A percentile compares a stretch with the other conserved stretches of the same genome.
phyloP scores from a whole-genome alignment of 2,113 vertebrate genomes.

The Cranoglanis bouderius region DNA sequence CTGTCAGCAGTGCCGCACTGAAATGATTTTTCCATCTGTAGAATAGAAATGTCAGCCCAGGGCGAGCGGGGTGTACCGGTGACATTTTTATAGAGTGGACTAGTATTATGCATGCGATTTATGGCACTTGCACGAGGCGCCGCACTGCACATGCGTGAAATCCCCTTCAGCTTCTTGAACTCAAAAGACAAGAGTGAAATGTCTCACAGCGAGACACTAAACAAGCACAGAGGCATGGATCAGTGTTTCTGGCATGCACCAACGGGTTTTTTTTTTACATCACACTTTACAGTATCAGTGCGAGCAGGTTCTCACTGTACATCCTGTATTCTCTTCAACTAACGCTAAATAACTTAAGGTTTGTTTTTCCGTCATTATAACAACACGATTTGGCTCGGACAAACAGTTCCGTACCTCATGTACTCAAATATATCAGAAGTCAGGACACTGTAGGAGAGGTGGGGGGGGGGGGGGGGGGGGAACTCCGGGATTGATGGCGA shows the following conservation, averaged over 20 bases:
- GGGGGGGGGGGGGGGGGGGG: neutral
- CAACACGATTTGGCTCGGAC: neutral
- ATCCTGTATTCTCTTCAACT: neutral
- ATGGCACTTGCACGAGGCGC: constrained; percentile 22
- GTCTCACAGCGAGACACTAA: neutral
- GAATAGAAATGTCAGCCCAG: constrained; percentile 60
- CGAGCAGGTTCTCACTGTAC: neutral
- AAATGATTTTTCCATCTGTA: constrained; percentile 61
- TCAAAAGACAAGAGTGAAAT: neutral
- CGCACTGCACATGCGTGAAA: constrained; percentile 23
- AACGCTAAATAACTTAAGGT: neutral
- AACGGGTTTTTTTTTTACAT: constrained; percentile 18
- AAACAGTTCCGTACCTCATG: neutral
- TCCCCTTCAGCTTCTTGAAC: neutral
- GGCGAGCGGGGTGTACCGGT: constrained; percentile 56
- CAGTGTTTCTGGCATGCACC: neutral
- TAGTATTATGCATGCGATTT: constrained; percentile 55
- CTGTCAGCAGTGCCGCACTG: constrained; percentile 54
- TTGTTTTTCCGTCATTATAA: neutral
- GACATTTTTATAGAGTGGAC: constrained; percentile 59
- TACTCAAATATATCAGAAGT: constrained; percentile 12
- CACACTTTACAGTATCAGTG: neutral
- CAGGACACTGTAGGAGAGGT: neutral
- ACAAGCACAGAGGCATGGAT: neutral
- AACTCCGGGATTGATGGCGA: neutral